Evolutionary conservation across 92 coral and sea anemone genomes (phyloP).

Genomic region (Epizoanthus illoricatus): DNA sequence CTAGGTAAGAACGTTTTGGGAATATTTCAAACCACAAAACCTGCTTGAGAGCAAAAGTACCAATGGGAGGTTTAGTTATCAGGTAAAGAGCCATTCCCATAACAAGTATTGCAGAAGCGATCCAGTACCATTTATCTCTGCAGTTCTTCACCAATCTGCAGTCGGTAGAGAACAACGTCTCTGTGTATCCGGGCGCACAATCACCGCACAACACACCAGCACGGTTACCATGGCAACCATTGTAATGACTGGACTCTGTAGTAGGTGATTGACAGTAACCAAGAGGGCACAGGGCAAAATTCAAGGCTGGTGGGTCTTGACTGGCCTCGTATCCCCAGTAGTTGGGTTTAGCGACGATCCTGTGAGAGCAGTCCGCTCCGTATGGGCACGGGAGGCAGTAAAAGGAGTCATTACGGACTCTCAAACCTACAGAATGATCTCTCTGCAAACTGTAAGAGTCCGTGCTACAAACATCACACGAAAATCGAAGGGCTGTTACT

Average conservation of each 20-base stretch:
- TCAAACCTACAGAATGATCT: conserved; percentile 21
- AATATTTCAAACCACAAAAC: conserved; percentile 57
- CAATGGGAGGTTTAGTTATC: conserved; percentile 66
- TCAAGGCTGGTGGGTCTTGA: conserved; percentile 44
- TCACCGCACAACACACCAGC: conserved; percentile 75
- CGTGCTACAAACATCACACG: conserved; percentile 12
- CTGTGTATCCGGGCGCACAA: conserved; percentile 68
- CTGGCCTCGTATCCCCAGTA: conserved; percentile 70
- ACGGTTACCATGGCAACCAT: conserved; percentile 77
- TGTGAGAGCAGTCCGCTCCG: conserved; percentile 67
- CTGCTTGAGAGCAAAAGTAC: conserved; percentile 45
- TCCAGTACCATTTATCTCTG: conserved; percentile 71
- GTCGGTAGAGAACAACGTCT: conserved; percentile 64
- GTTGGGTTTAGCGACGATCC: conserved; percentile 58
- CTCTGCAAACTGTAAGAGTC: conserved; percentile 39
- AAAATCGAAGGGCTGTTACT: conserved; percentile 27
- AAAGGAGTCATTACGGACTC: conserved; percentile 18
- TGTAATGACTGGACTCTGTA: conserved; percentile 41
- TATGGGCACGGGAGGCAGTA: conserved; percentile 74
- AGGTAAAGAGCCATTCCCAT: conserved; percentile 61
- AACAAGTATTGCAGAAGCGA: conserved; percentile 39
- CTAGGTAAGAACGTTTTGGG: neutral
- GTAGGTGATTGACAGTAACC: conserved; percentile 65
- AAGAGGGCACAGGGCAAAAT: conserved; percentile 70
- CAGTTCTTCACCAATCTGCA: conserved; percentile 60